These are phyloP conservation scores for Stichopus horrens DNA, from an alignment of 53 echinoderm and acorn worm species.

Conservation along the genomic window DNA sequence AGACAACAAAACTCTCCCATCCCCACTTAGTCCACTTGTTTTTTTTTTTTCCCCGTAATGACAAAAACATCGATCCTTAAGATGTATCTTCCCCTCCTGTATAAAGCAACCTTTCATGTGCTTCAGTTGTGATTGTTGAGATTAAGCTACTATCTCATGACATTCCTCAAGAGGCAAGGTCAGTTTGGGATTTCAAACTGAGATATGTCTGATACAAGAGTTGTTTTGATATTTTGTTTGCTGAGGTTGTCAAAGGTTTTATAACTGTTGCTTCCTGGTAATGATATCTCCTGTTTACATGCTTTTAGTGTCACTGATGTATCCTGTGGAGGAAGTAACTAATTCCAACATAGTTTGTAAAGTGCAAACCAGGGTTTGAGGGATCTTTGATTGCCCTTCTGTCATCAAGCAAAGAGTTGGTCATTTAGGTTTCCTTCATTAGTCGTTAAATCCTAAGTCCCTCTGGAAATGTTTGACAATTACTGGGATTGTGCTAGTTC, in stretches of 20 bases:
- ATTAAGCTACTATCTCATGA: neutral
- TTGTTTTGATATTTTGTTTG: neutral
- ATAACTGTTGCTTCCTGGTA: neutral
- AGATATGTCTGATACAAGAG: neutral
- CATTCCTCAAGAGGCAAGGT: neutral
- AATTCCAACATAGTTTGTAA: too few species aligned
- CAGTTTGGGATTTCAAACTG: neutral
- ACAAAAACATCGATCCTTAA: too few species aligned
- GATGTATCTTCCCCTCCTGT: neutral
- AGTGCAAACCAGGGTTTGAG: too few species aligned
- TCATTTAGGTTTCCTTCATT: too few species aligned
- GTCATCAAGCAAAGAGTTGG: too few species aligned
- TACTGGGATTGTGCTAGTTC: too few species aligned
- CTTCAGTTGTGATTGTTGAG: neutral
- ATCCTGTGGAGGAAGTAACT: too few species aligned
- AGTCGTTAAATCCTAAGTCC: too few species aligned
- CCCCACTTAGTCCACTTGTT: neutral
- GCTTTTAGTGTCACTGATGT: too few species aligned
- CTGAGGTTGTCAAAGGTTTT: neutral
- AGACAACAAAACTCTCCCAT: neutral
- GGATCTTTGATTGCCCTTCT: too few species aligned
- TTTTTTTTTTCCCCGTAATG: too few species aligned
- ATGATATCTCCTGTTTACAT: neutral
- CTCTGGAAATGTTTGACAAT: too few species aligned
- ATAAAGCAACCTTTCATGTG: neutral